Percentiles rank a stretch among this genome's conserved stretches.
Evolutionary conservation across 2,797 vertebrate species (phyloP).

Genomic region (Falco berigora): DNA sequence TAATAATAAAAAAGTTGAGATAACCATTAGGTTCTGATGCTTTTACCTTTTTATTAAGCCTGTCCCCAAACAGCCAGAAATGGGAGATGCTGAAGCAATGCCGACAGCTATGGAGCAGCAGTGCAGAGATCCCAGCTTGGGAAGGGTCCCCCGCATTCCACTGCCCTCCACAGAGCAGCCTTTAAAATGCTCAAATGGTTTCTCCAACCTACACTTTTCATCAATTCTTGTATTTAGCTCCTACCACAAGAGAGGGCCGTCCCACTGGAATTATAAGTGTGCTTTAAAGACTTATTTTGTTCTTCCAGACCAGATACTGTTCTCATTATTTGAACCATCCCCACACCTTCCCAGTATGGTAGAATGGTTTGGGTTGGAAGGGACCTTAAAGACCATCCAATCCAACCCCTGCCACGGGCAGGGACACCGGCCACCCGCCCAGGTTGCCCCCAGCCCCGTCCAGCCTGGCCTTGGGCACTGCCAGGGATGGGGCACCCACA

Average conservation of each 20-base stretch:
- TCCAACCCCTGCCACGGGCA: no score
- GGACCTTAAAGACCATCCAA: no score
- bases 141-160: neutral
- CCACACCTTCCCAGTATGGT: neutral
- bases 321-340: neutral
- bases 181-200: accelerated
- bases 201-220: neutral
- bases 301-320: neutral
- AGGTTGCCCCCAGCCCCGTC: no score
- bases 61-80: neutral
- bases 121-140: accelerated
- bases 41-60: neutral
- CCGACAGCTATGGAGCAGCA: accelerated
- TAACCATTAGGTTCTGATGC: neutral
- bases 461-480: no score
- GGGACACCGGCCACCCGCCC: no score
- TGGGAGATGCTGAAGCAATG: neutral
- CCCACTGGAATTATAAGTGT: neutral
- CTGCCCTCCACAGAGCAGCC: neutral
- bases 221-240: neutral
- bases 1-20: no score
- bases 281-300: neutral
- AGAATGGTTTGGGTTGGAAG: no score
- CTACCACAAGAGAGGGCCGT: neutral
- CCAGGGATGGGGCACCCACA: no score